Percentiles rank a stretch among this genome's conserved stretches.
These are phyloP conservation scores for Tenthredo amoena DNA, from an alignment of 2,888 invertebrate species.

Conservation along the genomic window DNA sequence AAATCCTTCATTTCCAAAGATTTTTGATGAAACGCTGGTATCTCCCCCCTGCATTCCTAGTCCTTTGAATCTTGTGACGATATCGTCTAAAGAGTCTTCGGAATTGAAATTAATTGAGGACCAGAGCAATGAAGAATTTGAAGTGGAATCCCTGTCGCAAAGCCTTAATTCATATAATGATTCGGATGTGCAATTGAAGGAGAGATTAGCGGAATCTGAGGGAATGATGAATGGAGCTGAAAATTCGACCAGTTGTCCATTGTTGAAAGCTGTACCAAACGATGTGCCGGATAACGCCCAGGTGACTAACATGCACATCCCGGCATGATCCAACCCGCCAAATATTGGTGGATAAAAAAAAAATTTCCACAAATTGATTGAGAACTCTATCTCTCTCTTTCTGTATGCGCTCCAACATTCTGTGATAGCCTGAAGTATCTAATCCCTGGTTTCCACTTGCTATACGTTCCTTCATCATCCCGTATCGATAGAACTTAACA, in stretches of 20 bases:
- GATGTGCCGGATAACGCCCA: slow-evolving; percentile 69
- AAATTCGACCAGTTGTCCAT: slow-evolving; percentile 50
- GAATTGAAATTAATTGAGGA: slow-evolving; percentile 56
- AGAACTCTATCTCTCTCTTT: slow-evolving; percentile 29
- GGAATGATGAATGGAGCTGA: slow-evolving; percentile 63
- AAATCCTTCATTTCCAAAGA: slow-evolving; percentile 53
- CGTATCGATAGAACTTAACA: slow-evolving; percentile 49
- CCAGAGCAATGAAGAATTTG: slow-evolving; percentile 66
- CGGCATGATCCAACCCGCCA: slow-evolving; percentile 68
- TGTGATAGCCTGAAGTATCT: slow-evolving; percentile 51
- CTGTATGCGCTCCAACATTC: slow-evolving; percentile 48
- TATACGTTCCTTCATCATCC: slow-evolving; percentile 40
- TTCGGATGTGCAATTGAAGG: slow-evolving; percentile 70
- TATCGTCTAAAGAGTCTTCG: slow-evolving; percentile 49
- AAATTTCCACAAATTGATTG: slow-evolving; percentile 37
- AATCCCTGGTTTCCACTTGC: slow-evolving; percentile 39
- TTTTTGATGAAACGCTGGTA: neutral
- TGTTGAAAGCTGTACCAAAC: slow-evolving; percentile 58
- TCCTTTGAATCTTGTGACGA: slow-evolving; percentile 13
- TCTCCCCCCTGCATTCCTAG: slow-evolving; percentile 13
- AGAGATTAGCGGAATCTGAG: slow-evolving; percentile 67
- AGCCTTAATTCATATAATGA: slow-evolving; percentile 69
- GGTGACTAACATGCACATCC: slow-evolving; percentile 72
- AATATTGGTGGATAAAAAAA: slow-evolving; percentile 39
- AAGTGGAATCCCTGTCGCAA: slow-evolving; percentile 67